Evolutionary conservation across 2,888 invertebrate species (phyloP).

Genomic region (Mesorhabditis sp.): DNA sequence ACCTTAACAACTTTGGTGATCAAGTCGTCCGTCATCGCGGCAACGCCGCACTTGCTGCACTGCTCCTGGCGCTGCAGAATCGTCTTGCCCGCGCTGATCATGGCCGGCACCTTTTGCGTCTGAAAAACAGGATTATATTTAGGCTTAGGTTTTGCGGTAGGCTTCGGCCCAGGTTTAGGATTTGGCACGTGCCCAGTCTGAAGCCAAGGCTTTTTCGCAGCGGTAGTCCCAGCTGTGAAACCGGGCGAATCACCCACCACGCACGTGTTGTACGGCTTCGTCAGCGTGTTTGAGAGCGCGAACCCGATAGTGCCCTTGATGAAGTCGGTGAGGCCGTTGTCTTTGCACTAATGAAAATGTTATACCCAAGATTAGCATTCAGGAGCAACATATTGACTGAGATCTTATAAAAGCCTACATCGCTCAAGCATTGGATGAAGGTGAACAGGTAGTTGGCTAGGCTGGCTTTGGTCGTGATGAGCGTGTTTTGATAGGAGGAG

Average conservation of each 20-base stretch:
- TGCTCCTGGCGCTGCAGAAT: not conserved
- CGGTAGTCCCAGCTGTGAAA: not conserved
- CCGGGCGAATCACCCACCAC: not conserved
- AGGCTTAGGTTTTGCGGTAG: too few species aligned
- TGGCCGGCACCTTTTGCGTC: not conserved
- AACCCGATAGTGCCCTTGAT: not conserved
- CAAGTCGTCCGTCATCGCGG: not conserved
- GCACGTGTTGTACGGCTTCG: not conserved
- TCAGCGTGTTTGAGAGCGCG: not conserved
- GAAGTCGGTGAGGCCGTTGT: not conserved
- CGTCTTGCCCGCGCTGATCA: not conserved
- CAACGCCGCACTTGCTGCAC: not conserved
- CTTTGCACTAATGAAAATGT: not conserved
- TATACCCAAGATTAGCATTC: not conserved
- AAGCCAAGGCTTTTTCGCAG: too few species aligned
- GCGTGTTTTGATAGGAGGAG: not conserved
- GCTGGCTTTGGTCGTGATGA: not conserved
- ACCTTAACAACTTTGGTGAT: not conserved
- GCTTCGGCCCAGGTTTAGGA: too few species aligned
- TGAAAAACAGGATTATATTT: not conserved
- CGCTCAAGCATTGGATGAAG: not conserved
- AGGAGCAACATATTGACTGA: not conserved
- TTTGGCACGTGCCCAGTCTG: too few species aligned
- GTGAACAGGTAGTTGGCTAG: not conserved
- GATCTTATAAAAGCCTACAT: not conserved